Evolutionary conservation across 2,113 vertebrate genomes (phyloP).

Genomic region (Ranitomeya variabilis): DNA sequence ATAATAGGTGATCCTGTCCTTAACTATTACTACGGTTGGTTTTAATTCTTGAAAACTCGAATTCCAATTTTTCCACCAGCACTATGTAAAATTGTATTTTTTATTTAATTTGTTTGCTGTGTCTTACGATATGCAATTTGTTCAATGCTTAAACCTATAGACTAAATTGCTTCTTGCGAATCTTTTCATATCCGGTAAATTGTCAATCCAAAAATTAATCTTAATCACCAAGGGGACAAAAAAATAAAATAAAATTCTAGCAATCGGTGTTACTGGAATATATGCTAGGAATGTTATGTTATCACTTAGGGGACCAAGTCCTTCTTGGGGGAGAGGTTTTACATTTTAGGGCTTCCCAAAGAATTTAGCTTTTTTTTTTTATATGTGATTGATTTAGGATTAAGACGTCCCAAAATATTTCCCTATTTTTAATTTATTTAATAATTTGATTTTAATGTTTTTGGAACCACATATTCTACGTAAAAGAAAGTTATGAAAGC

Average conservation of each 20-base stretch:
- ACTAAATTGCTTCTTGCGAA: neutral
- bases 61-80: neutral
- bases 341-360: neutral
- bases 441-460: too few relatives aligned
- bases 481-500: neutral
- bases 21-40: neutral
- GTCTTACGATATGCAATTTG: neutral
- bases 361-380: neutral
- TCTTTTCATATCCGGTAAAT: neutral
- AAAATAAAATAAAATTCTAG: neutral
- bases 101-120: neutral
- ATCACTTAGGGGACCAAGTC: slow-evolving; percentile 33
- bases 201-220: neutral
- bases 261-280: slow-evolving; percentile 21
- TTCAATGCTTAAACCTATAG: neutral
- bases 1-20: neutral
- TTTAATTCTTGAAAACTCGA: neutral
- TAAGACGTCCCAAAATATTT: neutral
- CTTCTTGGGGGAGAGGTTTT: slow-evolving; percentile 9
- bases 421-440: neutral
- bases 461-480: too few relatives aligned
- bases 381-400: neutral
- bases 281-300: neutral
- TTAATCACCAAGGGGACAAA: slow-evolving; percentile 37
- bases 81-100: neutral